Evolutionary conservation across 1,140 invertebrate species (phyloP).

Genomic region (Heliothis virescens): DNA sequence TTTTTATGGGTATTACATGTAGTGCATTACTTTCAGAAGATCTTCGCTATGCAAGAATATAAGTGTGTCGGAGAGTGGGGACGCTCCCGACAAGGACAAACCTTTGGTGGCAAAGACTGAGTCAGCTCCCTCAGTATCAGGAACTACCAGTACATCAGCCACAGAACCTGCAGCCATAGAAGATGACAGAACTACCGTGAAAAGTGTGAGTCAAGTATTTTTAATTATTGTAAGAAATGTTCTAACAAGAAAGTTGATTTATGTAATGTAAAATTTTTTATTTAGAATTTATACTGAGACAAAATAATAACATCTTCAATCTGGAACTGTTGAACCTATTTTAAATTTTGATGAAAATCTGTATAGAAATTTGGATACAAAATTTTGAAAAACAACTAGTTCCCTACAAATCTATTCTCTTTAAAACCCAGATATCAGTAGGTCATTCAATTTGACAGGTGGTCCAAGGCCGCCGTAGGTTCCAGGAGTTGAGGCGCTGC

Average conservation of each 20-base stretch:
- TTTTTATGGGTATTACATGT: no score
- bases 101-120: constrained; percentile 50
- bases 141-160: constrained; percentile 49
- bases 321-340: no score
- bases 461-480: constrained; percentile 89
- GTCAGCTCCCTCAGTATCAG: constrained; percentile 39
- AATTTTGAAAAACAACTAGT: no score
- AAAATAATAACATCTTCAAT: no score
- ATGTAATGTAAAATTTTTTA: not conserved
- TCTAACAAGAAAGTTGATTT: no score
- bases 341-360: no score
- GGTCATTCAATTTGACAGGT: constrained; percentile 62
- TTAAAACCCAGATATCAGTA: no score
- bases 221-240: not conserved
- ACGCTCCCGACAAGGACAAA: constrained; percentile 64
- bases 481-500: constrained; percentile 93
- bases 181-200: constrained; percentile 74
- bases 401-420: no score
- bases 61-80: constrained; percentile 64
- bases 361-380: no score
- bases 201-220: constrained; percentile 68
- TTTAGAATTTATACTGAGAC: no score
- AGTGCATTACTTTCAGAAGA: constrained; percentile 64
- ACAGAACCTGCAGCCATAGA: constrained; percentile 51
- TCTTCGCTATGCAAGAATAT: constrained; percentile 76